Evolutionary conservation across 2,888 invertebrate species (phyloP).

Genomic region (Latheticus oryzae): DNA sequence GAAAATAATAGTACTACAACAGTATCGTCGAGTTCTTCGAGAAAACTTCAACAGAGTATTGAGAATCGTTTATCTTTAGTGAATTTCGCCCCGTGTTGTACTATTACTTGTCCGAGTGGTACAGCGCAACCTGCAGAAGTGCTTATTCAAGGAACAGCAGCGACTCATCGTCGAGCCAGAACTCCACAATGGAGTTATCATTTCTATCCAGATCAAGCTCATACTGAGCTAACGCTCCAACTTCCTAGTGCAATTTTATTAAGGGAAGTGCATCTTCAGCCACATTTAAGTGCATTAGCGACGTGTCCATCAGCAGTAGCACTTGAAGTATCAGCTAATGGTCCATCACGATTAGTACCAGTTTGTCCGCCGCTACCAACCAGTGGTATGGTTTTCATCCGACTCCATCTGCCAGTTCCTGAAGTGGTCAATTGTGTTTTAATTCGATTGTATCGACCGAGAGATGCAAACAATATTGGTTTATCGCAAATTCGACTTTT

Average conservation of each 20-base stretch:
- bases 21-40: slow-evolving; percentile 58
- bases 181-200: slow-evolving; percentile 97
- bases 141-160: slow-evolving; percentile 80
- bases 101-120: slow-evolving; percentile 64
- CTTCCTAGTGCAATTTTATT: slow-evolving; percentile 90
- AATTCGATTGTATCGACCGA: slow-evolving; percentile 80
- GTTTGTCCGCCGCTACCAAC: slow-evolving; percentile 88
- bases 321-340: slow-evolving; percentile 86
- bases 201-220: slow-evolving; percentile 91
- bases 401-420: slow-evolving; percentile 83
- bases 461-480: slow-evolving; percentile 91
- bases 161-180: slow-evolving; percentile 85
- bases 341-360: slow-evolving; percentile 81
- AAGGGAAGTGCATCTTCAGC: slow-evolving; percentile 88
- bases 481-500: slow-evolving; percentile 87
- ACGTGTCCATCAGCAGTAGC: slow-evolving; percentile 91
- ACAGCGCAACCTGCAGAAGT: slow-evolving; percentile 92
- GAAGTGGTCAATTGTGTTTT: slow-evolving; percentile 88
- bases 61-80: slow-evolving; percentile 82
- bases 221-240: slow-evolving; percentile 87
- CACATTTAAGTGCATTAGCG: slow-evolving; percentile 85
- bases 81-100: slow-evolving; percentile 91
- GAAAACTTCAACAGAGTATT: slow-evolving; percentile 65
- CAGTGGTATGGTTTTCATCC: slow-evolving; percentile 88
- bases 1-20: slow-evolving; percentile 61